phyloP scores from a whole-genome alignment of 92 coral and sea anemone species.

The Blastomussa wellsi region DNA sequence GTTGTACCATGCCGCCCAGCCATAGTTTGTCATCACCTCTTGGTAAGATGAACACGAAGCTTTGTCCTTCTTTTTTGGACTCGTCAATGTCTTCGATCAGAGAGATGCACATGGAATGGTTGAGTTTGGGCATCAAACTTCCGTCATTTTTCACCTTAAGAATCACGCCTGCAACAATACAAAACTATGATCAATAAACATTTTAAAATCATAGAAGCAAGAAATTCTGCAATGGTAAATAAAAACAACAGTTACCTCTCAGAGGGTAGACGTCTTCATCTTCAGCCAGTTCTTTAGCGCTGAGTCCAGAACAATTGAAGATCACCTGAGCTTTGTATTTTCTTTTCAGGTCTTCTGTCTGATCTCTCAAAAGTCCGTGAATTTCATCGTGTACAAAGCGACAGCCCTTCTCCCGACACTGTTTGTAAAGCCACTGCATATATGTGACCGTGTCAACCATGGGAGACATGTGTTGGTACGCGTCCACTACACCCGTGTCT shows the following conservation, averaged over 20 bases:
- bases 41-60: slow-evolving; percentile 43
- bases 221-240: no score
- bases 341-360: slow-evolving; percentile 48
- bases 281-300: slow-evolving; percentile 61
- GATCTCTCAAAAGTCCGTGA: slow-evolving; percentile 51
- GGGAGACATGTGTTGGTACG: slow-evolving; percentile 56
- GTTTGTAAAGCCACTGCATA: slow-evolving; percentile 66
- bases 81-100: slow-evolving; percentile 46
- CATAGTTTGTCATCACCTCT: slow-evolving; percentile 48
- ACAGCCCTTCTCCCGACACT: slow-evolving; percentile 58
- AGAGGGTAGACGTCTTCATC: slow-evolving; percentile 58
- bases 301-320: slow-evolving; percentile 65
- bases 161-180: slow-evolving; percentile 16
- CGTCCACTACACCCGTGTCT: slow-evolving; percentile 49
- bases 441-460: slow-evolving; percentile 53
- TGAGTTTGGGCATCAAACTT: slow-evolving; percentile 43
- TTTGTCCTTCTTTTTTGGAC: slow-evolving; percentile 42
- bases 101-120: slow-evolving; percentile 40
- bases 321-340: slow-evolving; percentile 55
- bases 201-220: no score
- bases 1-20: slow-evolving; percentile 52
- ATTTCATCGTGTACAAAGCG: slow-evolving; percentile 51
- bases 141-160: slow-evolving; percentile 45
- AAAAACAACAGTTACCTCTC: slow-evolving; percentile 34
- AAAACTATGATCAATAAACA: neutral